Evolutionary conservation across 2,113 vertebrate genomes (phyloP).

Genomic region (Actenoides lindsayi): DNA sequence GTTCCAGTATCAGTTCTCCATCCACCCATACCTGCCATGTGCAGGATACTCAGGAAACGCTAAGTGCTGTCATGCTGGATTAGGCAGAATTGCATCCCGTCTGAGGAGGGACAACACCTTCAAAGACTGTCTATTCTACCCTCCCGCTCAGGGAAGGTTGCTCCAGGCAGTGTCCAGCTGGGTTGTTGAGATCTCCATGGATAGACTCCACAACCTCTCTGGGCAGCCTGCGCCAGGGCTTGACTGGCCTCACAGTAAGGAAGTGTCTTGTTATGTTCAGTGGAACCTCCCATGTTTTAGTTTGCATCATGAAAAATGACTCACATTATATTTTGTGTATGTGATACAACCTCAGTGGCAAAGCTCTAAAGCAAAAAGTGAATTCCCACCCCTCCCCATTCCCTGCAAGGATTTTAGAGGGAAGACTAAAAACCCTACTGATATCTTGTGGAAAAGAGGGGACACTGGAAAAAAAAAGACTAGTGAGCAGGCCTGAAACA

Average conservation of each 20-base stretch:
- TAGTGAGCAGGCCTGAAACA: background rate
- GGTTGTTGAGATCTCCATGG: background rate
- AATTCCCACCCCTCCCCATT: background rate
- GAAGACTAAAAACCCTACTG: background rate
- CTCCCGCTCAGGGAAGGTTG: background rate
- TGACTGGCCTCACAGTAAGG: background rate
- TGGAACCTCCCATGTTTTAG: too few species aligned
- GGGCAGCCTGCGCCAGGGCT: background rate
- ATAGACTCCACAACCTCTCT: background rate
- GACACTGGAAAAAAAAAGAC: background rate
- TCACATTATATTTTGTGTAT: background rate
- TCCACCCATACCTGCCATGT: fast-evolving
- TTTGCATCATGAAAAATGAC: background rate
- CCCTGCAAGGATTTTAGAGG: background rate
- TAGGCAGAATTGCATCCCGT: background rate
- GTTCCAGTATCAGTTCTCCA: too few species aligned
- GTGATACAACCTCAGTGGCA: background rate
- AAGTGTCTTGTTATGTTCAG: background rate
- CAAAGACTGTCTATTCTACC: background rate
- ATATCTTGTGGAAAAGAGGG: background rate
- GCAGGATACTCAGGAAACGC: background rate
- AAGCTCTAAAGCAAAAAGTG: background rate
- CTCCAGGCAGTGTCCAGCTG: background rate
- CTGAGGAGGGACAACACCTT: background rate
- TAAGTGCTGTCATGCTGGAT: background rate